Percentiles rank a stretch among this genome's conserved stretches.
Evolutionary conservation across 2,888 invertebrate genomes (phyloP).

Genomic region (Isoperla grammatica): DNA sequence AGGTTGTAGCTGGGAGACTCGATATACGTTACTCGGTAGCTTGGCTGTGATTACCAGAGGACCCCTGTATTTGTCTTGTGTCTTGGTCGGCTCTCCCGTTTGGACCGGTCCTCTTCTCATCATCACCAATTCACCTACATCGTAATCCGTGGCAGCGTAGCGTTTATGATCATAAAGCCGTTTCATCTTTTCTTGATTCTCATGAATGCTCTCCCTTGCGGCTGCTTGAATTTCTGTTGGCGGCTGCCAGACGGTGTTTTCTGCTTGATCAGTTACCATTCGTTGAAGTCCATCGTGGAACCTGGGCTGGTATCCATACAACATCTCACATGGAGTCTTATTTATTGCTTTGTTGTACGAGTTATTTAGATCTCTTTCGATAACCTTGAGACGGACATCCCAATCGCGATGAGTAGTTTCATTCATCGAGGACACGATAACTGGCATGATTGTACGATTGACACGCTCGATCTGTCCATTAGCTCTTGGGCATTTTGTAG

Average conservation of each 20-base stretch:
- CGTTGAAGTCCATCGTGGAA: not conserved
- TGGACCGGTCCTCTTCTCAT: too few species aligned
- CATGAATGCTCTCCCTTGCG: not conserved
- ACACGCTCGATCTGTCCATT: conserved; percentile 40
- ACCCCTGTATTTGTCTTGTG: too few species aligned
- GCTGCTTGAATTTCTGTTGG: not conserved
- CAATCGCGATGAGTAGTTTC: conserved; percentile 36
- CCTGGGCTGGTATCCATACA: conserved; percentile 36
- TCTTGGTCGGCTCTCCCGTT: too few species aligned
- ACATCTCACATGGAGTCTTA: conserved; percentile 31
- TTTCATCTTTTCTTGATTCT: not conserved
- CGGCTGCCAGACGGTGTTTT: too few species aligned
- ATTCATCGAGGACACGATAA: conserved; percentile 30
- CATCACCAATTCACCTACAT: too few species aligned
- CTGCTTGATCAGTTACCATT: not conserved
- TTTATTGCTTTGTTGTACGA: conserved; percentile 34
- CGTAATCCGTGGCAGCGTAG: too few species aligned
- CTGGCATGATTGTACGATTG: conserved; percentile 37
- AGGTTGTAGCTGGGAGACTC: too few species aligned
- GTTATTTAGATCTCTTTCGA: conserved; percentile 38
- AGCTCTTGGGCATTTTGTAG: conserved; percentile 37
- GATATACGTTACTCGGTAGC: too few species aligned
- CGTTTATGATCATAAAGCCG: too few species aligned
- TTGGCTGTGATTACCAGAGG: too few species aligned
- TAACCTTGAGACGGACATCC: conserved; percentile 37